A percentile compares a stretch with the other conserved stretches of the same genome.
Evolutionary conservation across 2,797 vertebrate species (phyloP).

Genomic region (Antennarius maculatus): DNA sequence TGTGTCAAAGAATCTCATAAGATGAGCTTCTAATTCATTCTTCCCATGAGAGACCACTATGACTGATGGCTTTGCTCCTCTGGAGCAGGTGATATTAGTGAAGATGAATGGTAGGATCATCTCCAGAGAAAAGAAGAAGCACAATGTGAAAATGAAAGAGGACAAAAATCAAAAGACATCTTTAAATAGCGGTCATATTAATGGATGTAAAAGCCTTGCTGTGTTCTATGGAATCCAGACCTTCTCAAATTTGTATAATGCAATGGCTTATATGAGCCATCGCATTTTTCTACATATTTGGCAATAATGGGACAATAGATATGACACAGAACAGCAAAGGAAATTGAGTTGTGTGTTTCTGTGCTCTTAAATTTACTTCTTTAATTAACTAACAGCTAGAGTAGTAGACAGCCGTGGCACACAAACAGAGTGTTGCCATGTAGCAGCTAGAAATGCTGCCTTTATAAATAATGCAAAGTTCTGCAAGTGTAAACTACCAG

Average conservation of each 20-base stretch:
- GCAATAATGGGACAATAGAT: neutral
- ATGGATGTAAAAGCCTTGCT: constrained; percentile 24
- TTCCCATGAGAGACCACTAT: constrained; percentile 29
- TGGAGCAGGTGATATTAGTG: constrained; percentile 22
- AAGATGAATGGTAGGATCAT: constrained; percentile 31
- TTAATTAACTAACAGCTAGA: neutral
- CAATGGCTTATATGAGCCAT: constrained; percentile 1
- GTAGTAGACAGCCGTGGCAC: neutral
- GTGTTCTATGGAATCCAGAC: constrained; percentile 11
- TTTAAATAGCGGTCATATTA: constrained; percentile 14
- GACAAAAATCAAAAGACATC: constrained; percentile 1
- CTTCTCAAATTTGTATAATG: neutral
- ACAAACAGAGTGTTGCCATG: neutral
- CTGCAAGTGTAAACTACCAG: constrained; percentile 38
- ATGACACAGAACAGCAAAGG: constrained; percentile 4
- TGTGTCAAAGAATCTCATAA: constrained; percentile 26
- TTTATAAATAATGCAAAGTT: constrained; percentile 54
- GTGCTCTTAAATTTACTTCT: neutral
- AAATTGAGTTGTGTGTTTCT: constrained; percentile 16
- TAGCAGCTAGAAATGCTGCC: constrained; percentile 24
- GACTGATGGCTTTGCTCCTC: constrained; percentile 25
- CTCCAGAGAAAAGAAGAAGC: neutral
- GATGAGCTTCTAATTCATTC: constrained; percentile 13
- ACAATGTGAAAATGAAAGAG: neutral
- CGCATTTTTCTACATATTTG: constrained; percentile 4